phyloP scores from a whole-genome alignment of 2,888 invertebrate species.

The Auanema sp. region DNA sequence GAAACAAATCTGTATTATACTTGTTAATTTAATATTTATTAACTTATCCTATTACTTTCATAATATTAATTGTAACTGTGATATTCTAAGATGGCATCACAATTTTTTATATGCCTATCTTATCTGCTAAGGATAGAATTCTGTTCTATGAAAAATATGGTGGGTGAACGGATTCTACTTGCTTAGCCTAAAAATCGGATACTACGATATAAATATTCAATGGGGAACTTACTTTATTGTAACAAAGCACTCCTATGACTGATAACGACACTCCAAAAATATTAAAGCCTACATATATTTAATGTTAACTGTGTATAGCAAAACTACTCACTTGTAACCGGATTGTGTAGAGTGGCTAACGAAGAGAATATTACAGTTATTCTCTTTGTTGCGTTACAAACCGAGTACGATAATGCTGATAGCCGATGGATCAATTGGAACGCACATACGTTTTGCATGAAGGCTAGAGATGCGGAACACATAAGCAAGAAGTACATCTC shows the following conservation, averaged over 20 bases:
- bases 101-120: not conserved
- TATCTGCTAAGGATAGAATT: no score
- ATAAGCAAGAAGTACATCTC: not conserved
- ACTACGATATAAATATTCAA: no score
- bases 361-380: conserved; percentile 82
- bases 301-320: not conserved
- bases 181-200: no score
- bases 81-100: not conserved
- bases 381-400: conserved; percentile 90
- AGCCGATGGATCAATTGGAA: conserved; percentile 86
- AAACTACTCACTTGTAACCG: conserved; percentile 75
- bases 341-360: conserved; percentile 83
- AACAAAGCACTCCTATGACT: conserved; percentile 83
- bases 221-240: conserved; percentile 82
- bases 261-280: conserved; percentile 87
- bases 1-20: no score
- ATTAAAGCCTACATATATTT: conserved; percentile 69
- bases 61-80: no score
- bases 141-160: no score
- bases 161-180: no score
- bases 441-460: conserved; percentile 91
- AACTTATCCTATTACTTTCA: no score
- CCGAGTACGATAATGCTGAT: conserved; percentile 91
- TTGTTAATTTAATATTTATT: no score
- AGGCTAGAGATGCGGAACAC: conserved; percentile 74